phyloP scores from a whole-genome alignment of 2,113 vertebrate genomes.

The Chloroceryle aenea region DNA sequence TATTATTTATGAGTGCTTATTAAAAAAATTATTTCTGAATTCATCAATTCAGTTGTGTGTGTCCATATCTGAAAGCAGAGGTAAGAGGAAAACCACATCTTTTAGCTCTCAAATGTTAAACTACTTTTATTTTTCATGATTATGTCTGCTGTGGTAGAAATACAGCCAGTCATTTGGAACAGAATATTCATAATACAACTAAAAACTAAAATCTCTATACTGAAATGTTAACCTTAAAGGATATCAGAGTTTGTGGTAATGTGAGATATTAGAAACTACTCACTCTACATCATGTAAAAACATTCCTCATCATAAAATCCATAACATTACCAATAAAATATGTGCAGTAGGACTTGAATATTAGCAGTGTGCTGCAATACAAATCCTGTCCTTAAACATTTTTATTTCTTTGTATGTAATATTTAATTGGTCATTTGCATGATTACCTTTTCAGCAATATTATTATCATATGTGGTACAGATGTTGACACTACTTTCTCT shows the following conservation, averaged over 20 bases:
- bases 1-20: not conserved
- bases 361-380: not conserved
- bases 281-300: not conserved
- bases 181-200: not conserved
- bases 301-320: not conserved
- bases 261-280: not conserved
- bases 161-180: not conserved
- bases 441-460: not conserved
- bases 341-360: not conserved
- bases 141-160: not conserved
- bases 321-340: not conserved
- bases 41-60: not conserved
- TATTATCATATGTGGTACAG: not conserved
- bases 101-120: not conserved
- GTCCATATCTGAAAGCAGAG: not conserved
- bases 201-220: not conserved
- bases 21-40: slow-evolving; percentile 5
- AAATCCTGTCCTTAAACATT: not conserved
- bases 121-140: not conserved
- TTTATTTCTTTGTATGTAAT: not conserved
- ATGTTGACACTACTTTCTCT: not conserved
- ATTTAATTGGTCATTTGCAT: not conserved
- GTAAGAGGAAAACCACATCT: not conserved
- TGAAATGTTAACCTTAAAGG: not conserved
- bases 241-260: not conserved